Percentiles rank a stretch among this genome's conserved stretches.
Conservation (phyloP, 2,888 invertebrate genomes). For the Chymomyza procnemis region DNA sequence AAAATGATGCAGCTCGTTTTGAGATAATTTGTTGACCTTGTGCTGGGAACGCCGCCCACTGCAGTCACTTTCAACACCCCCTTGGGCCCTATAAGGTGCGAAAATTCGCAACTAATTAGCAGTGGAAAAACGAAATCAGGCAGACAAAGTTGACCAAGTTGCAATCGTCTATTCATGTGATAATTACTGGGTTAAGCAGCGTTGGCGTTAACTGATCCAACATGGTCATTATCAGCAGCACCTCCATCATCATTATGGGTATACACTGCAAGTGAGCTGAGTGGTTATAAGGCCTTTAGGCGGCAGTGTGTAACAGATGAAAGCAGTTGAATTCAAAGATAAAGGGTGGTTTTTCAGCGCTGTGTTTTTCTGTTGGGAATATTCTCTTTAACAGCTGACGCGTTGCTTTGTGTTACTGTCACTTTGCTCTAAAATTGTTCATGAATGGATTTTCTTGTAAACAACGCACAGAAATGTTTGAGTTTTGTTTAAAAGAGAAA, state of each 20-base stretch:
- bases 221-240: neutral
- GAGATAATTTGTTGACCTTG: conserved; percentile 39
- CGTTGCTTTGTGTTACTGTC: too few species aligned
- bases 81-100: conserved; percentile 37
- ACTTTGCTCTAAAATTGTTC: too few species aligned
- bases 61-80: conserved; percentile 41
- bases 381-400: too few species aligned
- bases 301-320: too few species aligned
- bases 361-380: too few species aligned
- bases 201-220: conserved; percentile 6
- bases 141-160: conserved; percentile 7
- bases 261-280: too few species aligned
- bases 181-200: conserved; percentile 68
- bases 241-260: neutral
- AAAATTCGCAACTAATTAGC: conserved; percentile 39
- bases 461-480: too few species aligned
- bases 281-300: too few species aligned
- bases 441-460: too few species aligned
- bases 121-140: conserved; percentile 19
- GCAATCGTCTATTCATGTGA: conserved; percentile 21
- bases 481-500: too few species aligned
- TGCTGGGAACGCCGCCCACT: conserved; percentile 19
- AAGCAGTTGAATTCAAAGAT: too few species aligned
- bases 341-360: too few species aligned
- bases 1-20: conserved; percentile 49